Evolutionary conservation across 2,113 vertebrate species (phyloP).

Genomic region (Pedionomus torquatus): DNA sequence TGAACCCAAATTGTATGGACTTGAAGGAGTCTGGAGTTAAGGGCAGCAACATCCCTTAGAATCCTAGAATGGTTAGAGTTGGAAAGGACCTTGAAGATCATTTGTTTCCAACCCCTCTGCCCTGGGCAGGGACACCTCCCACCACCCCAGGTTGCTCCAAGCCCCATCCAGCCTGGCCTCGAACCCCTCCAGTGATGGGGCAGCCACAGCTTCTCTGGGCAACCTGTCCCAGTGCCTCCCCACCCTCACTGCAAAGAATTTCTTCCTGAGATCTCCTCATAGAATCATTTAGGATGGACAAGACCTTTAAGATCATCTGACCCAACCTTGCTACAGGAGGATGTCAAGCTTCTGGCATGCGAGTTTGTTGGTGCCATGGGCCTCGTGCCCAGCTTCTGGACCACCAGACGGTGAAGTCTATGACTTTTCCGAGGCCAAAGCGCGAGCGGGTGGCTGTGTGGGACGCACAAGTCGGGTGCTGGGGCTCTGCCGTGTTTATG

Average conservation of each 20-base stretch:
- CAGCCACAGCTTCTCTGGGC: too few species aligned
- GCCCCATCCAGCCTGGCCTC: too few species aligned
- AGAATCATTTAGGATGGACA: neutral
- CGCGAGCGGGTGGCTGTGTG: neutral
- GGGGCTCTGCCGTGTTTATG: neutral
- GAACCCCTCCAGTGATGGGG: too few species aligned
- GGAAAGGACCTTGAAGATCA: neutral
- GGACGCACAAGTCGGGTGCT: neutral
- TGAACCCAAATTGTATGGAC: too few species aligned
- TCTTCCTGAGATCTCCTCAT: too few species aligned
- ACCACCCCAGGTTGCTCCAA: too few species aligned
- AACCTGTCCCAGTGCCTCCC: too few species aligned
- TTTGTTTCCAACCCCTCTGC: neutral
- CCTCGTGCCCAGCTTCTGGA: neutral
- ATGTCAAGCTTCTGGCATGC: neutral
- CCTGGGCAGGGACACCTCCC: too few species aligned
- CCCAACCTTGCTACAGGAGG: neutral
- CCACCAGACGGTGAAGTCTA: accelerated
- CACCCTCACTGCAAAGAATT: too few species aligned
- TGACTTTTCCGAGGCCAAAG: neutral
- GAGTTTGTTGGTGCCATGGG: neutral
- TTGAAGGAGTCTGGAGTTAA: accelerated
- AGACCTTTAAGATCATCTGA: neutral
- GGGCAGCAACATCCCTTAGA: accelerated
- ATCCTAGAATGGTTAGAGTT: neutral